Conservation (phyloP, 1,140 invertebrate species). For the Meloidogyne exigua region DNA sequence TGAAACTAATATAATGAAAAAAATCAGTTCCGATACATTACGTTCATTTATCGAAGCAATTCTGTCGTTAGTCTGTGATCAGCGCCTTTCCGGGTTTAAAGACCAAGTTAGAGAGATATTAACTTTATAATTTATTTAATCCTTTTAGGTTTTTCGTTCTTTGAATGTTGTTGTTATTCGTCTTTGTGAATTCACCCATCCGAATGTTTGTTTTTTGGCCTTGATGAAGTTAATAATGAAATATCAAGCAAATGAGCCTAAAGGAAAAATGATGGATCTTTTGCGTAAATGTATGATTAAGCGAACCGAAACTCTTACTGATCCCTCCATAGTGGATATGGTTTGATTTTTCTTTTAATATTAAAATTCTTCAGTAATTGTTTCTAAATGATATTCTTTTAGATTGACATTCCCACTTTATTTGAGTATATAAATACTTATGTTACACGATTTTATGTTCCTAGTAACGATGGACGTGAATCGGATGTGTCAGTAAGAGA, state of each 20-base stretch:
- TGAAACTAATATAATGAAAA: slow-evolving; percentile 20
- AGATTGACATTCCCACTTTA: slow-evolving; percentile 28
- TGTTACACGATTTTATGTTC: slow-evolving; percentile 23
- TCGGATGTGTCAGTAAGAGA: slow-evolving; percentile 23
- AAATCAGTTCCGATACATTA: slow-evolving; percentile 29
- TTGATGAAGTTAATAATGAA: slow-evolving; percentile 39
- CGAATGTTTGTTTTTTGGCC: slow-evolving; percentile 29
- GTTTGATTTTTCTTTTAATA: not conserved
- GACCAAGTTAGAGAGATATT: not conserved
- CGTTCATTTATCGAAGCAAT: slow-evolving; percentile 33
- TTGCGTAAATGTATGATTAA: slow-evolving; percentile 38
- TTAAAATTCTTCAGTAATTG: not conserved
- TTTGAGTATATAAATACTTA: slow-evolving; percentile 28
- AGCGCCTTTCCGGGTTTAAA: slow-evolving; percentile 21
- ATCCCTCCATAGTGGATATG: slow-evolving; percentile 19
- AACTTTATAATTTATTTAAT: not conserved
- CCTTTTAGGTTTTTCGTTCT: slow-evolving; percentile 34
- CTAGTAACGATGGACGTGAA: slow-evolving; percentile 15
- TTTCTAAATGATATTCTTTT: not conserved
- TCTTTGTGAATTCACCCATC: slow-evolving; percentile 35
- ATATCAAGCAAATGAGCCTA: slow-evolving; percentile 33
- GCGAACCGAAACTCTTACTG: slow-evolving; percentile 23
- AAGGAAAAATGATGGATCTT: slow-evolving; percentile 24
- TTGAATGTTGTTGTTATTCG: slow-evolving; percentile 39
- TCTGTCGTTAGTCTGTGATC: slow-evolving; percentile 25